Evolutionary conservation across 2,888 invertebrate species (phyloP).

Genomic region (Hedychridium roseum): DNA sequence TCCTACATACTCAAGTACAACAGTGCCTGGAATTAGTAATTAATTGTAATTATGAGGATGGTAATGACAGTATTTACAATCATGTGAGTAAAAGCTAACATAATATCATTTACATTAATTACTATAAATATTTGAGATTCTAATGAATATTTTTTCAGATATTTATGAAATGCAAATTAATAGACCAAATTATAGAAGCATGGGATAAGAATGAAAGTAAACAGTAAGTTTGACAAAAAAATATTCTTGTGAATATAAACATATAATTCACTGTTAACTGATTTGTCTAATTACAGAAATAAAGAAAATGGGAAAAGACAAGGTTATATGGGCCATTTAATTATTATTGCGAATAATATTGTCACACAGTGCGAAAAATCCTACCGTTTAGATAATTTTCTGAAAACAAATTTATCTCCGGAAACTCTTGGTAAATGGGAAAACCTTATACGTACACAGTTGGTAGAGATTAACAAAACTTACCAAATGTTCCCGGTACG

Average conservation of each 20-base stretch:
- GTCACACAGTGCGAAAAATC: slow-evolving; percentile 67
- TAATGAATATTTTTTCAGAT: slow-evolving; percentile 67
- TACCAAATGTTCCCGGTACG: slow-evolving; percentile 55
- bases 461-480: slow-evolving; percentile 53
- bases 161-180: slow-evolving; percentile 79
- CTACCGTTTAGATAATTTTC: slow-evolving; percentile 67
- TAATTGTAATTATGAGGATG: slow-evolving; percentile 53
- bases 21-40: slow-evolving; percentile 80
- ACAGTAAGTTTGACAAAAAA: slow-evolving; percentile 73
- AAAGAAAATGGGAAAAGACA: slow-evolving; percentile 67
- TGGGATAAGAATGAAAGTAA: slow-evolving; percentile 82
- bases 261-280: not conserved
- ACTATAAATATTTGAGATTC: slow-evolving; percentile 8
- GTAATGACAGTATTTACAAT: slow-evolving; percentile 49
- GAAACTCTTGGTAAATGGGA: slow-evolving; percentile 57
- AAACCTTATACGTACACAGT: slow-evolving; percentile 44
- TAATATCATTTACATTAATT: slow-evolving; percentile 12
- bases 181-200: slow-evolving; percentile 81
- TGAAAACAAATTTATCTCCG: slow-evolving; percentile 66
- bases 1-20: slow-evolving; percentile 90
- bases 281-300: slow-evolving; percentile 56
- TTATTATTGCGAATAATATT: slow-evolving; percentile 70
- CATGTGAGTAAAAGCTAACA: slow-evolving; percentile 46
- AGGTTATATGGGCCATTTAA: slow-evolving; percentile 75
- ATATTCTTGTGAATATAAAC: not conserved